A percentile compares a stretch with the other conserved stretches of the same genome.
Conservation (phyloP, 1,140 invertebrate genomes). For the Musca vetustissima region DNA sequence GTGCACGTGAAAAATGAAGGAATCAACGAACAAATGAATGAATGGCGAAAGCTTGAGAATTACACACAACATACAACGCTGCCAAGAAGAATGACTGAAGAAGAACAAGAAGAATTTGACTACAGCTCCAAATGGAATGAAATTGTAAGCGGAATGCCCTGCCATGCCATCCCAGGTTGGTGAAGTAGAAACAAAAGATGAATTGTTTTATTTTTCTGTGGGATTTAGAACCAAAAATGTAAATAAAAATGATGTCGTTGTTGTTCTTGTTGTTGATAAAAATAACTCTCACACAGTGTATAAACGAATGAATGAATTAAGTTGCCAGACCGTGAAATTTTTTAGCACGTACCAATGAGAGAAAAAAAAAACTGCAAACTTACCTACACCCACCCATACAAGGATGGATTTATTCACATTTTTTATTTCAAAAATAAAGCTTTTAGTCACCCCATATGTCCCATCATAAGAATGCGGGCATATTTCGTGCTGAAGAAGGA, state of each 20-base stretch:
- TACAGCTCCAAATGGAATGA: too few relatives aligned
- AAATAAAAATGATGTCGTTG: slow-evolving; percentile 14
- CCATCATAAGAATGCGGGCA: too few relatives aligned
- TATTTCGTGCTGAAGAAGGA: too few relatives aligned
- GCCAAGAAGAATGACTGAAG: too few relatives aligned
- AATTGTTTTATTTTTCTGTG: slow-evolving; percentile 12
- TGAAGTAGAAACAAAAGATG: not conserved
- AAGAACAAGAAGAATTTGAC: too few relatives aligned
- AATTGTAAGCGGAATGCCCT: too few relatives aligned
- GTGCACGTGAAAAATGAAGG: too few relatives aligned
- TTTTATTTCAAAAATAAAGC: too few relatives aligned
- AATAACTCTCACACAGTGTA: slow-evolving; percentile 9
- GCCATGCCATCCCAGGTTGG: not conserved
- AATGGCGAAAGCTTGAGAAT: too few relatives aligned
- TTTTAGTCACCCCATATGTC: too few relatives aligned
- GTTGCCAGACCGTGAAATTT: slow-evolving; percentile 32
- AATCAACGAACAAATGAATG: too few relatives aligned
- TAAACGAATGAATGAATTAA: slow-evolving; percentile 27
- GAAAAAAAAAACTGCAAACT: not conserved
- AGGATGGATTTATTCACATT: not conserved
- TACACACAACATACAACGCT: too few relatives aligned
- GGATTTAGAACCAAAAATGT: slow-evolving; percentile 9
- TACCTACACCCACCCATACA: not conserved
- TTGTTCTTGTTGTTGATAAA: not conserved
- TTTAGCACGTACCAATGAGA: slow-evolving; percentile 27